These are phyloP conservation scores for Argyrosomus regius DNA, from an alignment of 2,797 vertebrate species.

Conservation along the genomic window DNA sequence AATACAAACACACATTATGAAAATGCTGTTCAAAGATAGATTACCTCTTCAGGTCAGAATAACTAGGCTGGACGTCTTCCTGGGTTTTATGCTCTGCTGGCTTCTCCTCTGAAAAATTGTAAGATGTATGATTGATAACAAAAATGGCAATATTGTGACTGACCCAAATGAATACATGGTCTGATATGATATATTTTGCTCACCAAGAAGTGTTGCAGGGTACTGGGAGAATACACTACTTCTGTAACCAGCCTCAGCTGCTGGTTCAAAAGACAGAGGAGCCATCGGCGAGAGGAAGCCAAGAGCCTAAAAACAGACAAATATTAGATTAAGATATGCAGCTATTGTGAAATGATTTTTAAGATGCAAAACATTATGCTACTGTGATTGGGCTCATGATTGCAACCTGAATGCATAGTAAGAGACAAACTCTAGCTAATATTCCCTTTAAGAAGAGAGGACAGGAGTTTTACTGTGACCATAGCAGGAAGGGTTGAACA, in stretches of 20 bases:
- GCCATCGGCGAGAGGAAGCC: slow-evolving; percentile 84
- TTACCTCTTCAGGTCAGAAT: slow-evolving; percentile 63
- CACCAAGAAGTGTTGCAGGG: slow-evolving; percentile 75
- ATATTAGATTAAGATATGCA: background rate
- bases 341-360: background rate
- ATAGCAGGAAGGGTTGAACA: rapidly evolving
- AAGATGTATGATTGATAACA: background rate
- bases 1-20: background rate
- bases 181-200: slow-evolving; percentile 1
- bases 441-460: background rate
- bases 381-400: background rate
- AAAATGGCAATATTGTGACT: rapidly evolving
- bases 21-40: background rate
- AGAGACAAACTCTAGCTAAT: background rate
- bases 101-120: slow-evolving; percentile 44
- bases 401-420: too few species aligned
- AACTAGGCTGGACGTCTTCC: background rate
- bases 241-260: slow-evolving; percentile 78
- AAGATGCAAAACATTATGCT: background rate
- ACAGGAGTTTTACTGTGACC: background rate
- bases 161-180: rapidly evolving
- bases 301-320: slow-evolving; percentile 79
- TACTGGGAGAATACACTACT: slow-evolving; percentile 76
- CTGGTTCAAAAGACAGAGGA: slow-evolving; percentile 82
- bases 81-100: slow-evolving; percentile 15